These are phyloP conservation scores for Synodontis membranacea DNA, from an alignment of 2,113 vertebrate species.

Conservation along the genomic window DNA sequence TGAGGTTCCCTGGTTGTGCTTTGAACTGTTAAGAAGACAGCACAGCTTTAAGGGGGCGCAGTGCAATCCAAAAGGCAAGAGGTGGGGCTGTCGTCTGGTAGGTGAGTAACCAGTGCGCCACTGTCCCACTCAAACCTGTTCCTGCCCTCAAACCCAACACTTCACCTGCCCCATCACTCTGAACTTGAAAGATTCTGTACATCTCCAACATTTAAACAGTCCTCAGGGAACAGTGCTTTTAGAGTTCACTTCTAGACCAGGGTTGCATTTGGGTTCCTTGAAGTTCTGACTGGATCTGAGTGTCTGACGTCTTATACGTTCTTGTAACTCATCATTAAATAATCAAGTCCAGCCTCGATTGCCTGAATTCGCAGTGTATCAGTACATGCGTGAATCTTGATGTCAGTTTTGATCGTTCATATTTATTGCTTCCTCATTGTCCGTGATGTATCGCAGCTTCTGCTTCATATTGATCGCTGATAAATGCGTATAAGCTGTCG, in stretches of 20 bases:
- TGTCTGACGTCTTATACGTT: neutral
- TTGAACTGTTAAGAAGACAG: conserved; percentile 52
- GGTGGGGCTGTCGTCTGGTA: conserved; percentile 52
- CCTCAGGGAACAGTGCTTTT: conserved; percentile 1
- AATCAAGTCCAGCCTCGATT: neutral
- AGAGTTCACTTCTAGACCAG: neutral
- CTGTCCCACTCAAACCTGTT: conserved; percentile 42
- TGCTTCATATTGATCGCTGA: conserved; percentile 1
- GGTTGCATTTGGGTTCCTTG: too few relatives aligned
- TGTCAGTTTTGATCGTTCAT: neutral
- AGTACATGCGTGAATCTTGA: neutral
- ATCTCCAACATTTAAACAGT: neutral
- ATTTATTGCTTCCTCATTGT: neutral
- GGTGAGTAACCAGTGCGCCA: conserved; percentile 57
- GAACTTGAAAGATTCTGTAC: neutral
- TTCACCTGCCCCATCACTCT: neutral
- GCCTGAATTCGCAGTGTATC: neutral
- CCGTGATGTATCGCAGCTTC: neutral
- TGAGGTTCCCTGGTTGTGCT: conserved; percentile 49
- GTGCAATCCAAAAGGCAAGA: conserved; percentile 44
- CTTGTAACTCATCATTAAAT: neutral
- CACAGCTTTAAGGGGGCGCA: conserved; percentile 45
- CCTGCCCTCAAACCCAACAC: conserved; percentile 29
- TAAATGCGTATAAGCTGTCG: neutral
- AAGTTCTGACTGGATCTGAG: neutral